Base-by-base conservation (phyloP, 2,797 vertebrate species). In the Squalus acanthias region DNA sequence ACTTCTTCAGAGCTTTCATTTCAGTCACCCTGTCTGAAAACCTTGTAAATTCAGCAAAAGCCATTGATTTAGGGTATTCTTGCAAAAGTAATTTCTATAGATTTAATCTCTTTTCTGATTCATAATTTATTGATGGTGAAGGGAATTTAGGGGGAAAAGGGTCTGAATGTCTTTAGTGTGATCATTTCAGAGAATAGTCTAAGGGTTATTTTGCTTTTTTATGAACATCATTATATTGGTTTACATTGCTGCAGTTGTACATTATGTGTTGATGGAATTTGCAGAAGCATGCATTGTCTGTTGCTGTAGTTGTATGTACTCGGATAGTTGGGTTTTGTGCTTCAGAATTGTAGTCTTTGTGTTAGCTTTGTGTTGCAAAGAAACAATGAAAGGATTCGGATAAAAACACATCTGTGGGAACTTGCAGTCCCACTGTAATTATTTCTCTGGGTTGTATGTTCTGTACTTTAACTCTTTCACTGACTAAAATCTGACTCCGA, bases 41-140 rank as follows among this genome's bases (percentile, higher is more conserved):
- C 69, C 95, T 39, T 53, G 94, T 29, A n/a, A 96, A 89, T 82
- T 89, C 10, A 0, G 79, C 72, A 96, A 96, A 96, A 93, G 17
- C 57, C 97, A 96, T 96, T 96, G 97, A 96, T 96, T 96, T 96
- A 96, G 96, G 96, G 96, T 96, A 96, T 0, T 33, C 7, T 57
- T 70, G 93, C 69, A 95, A 95, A 95, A 0, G 96, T 96, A 65
- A 96, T 74, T 96, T 96, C 96, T 96, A 96, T 96, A 97, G 97
- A 96, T 39, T 72, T 29, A 69, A 50, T n/a, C 67, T 70, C 39
- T 46, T 33, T 29, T 20, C 87, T 46, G 57, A 69, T 93, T 69
- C 70, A n/a, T 74, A 76, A 33, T 95, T 53, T 53, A 50, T 57
- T n/a, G 29, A 60, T 95, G 50, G 53, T 76, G 70, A 70, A 22